Conservation (phyloP, 2,888 invertebrate species). For the Drosophila buzzatii region DNA sequence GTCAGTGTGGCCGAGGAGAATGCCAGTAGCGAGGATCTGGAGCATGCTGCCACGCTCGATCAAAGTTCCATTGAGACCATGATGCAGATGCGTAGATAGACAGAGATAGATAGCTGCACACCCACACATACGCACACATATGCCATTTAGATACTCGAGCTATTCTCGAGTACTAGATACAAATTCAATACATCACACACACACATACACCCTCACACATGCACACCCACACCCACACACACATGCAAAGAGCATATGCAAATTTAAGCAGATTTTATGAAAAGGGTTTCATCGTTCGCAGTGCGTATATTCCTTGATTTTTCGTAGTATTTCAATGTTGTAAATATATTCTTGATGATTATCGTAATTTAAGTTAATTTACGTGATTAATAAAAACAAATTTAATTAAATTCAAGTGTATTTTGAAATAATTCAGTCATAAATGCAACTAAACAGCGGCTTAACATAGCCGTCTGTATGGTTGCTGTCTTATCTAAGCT, state of each 20-base stretch:
- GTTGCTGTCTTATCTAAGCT: not conserved
- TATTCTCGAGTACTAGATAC: constrained; percentile 25
- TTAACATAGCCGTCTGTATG: not conserved
- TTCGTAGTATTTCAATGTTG: constrained; percentile 75
- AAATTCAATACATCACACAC: constrained; percentile 6
- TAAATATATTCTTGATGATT: constrained; percentile 78
- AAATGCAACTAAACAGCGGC: not conserved
- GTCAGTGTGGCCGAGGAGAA: constrained; percentile 95
- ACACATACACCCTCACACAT: constrained; percentile 17
- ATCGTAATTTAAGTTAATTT: constrained; percentile 77
- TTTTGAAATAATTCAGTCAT: not conserved
- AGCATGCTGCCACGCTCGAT: constrained; percentile 86
- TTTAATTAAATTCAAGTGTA: constrained; percentile 12
- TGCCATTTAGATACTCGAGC: constrained; percentile 75
- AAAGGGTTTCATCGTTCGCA: constrained; percentile 48
- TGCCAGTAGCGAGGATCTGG: constrained; percentile 89
- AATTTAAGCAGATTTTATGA: constrained; percentile 13
- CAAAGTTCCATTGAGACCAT: constrained; percentile 82
- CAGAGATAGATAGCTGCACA: constrained; percentile 37
- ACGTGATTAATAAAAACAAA: constrained; percentile 60
- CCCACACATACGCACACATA: constrained; percentile 13
- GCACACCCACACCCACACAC: constrained; percentile 15
- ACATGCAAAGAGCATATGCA: constrained; percentile 4
- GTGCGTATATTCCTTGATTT: constrained; percentile 59
- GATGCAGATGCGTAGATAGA: constrained; percentile 74